Evolutionary conservation across 1,140 invertebrate species (phyloP).

Genomic region (Laodelphax striatellus): DNA sequence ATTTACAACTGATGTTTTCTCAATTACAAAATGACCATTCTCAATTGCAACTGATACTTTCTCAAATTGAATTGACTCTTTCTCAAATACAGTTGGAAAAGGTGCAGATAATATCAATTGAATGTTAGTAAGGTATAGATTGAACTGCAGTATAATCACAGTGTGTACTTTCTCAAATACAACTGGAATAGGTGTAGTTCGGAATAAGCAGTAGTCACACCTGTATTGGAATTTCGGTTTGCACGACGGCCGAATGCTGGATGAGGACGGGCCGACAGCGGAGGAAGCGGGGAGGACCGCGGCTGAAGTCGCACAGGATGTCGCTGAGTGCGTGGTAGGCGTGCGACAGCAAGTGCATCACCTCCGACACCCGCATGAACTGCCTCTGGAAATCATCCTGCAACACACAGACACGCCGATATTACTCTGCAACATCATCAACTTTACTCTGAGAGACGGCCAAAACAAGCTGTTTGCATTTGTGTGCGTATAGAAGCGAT

Average conservation of each 20-base stretch:
- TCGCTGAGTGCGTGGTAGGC: conserved; percentile 81
- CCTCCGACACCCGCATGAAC: conserved; percentile 59
- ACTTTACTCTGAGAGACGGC: no score
- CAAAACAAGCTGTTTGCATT: no score
- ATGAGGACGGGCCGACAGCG: conserved; percentile 58
- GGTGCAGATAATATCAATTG: no score
- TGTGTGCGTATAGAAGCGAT: no score
- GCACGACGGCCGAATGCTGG: conserved; percentile 49
- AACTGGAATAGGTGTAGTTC: neutral
- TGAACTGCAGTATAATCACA: no score
- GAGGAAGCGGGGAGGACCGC: conserved; percentile 53
- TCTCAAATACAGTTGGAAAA: no score
- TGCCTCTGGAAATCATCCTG: conserved; percentile 46
- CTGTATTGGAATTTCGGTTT: conserved; percentile 51
- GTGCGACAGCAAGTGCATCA: conserved; percentile 74
- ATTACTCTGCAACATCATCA: no score
- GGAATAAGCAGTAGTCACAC: conserved; percentile 31
- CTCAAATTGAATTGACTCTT: no score
- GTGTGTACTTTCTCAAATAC: neutral
- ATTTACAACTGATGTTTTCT: no score
- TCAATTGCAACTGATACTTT: no score
- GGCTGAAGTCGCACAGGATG: conserved; percentile 57
- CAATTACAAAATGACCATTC: no score
- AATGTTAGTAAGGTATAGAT: no score
- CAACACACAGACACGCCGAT: conserved; percentile 11